A percentile compares a stretch with the other conserved stretches of the same genome.
phyloP scores from a whole-genome alignment of 1,140 invertebrate species.

The Phthorimaea operculella region DNA sequence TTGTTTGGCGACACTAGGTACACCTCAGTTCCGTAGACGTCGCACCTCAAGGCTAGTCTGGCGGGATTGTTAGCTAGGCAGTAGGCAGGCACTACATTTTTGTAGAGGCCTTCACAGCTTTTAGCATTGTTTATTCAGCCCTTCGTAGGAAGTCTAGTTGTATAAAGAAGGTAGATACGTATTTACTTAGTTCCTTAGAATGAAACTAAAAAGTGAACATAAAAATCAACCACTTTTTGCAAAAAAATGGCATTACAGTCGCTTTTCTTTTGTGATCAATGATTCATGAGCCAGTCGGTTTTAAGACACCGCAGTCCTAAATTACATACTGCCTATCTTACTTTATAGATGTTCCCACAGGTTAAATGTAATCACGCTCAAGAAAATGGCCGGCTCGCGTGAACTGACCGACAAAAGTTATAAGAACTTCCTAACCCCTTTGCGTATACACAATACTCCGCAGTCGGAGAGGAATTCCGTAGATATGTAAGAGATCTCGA shows the following conservation, averaged over 20 bases:
- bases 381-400: slow-evolving; percentile 35
- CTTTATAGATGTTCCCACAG: slow-evolving; percentile 35
- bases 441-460: neutral
- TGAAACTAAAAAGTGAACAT: no score
- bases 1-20: neutral
- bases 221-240: no score
- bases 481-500: slow-evolving; percentile 5
- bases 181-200: no score
- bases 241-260: no score
- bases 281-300: no score
- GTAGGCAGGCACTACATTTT: no score
- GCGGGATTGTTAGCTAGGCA: no score
- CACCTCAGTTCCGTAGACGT: neutral
- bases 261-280: no score
- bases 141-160: no score
- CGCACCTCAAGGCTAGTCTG: neutral
- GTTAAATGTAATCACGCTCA: slow-evolving; percentile 39
- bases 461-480: neutral
- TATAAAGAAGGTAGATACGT: no score
- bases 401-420: slow-evolving; percentile 16
- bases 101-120: no score
- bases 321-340: slow-evolving; percentile 20
- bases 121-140: no score
- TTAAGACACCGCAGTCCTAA: slow-evolving; percentile 6
- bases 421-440: slow-evolving; percentile 15